Conservation (phyloP, 37 sponge, comb jelly and placozoan species). For the Cliona cf. orientalis region DNA sequence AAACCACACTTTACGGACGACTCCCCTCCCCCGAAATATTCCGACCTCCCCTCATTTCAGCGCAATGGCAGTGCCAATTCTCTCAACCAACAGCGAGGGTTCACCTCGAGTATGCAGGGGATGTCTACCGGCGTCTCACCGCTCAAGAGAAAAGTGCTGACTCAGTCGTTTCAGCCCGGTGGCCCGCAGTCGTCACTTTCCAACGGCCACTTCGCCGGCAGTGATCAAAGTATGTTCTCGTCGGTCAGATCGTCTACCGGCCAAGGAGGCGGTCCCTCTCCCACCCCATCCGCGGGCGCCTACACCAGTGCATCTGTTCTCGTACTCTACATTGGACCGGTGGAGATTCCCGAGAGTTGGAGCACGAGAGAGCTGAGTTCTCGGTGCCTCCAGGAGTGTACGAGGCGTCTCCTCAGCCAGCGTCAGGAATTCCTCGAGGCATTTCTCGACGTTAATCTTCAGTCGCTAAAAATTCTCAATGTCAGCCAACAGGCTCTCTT, state of each 20-base stretch:
- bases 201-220: background rate
- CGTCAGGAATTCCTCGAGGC: constrained; percentile 61
- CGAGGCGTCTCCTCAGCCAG: constrained; percentile 45
- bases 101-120: background rate
- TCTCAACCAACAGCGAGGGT: background rate
- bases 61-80: background rate
- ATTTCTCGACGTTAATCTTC: constrained; percentile 44
- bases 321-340: constrained; percentile 71
- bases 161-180: constrained; percentile 5
- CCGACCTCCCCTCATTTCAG: constrained; percentile 1
- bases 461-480: constrained; percentile 44
- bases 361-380: constrained; percentile 55
- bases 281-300: constrained; percentile 14
- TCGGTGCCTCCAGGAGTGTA: constrained; percentile 70
- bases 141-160: constrained; percentile 21
- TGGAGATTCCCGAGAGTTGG: constrained; percentile 72
- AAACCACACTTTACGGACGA: background rate
- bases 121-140: constrained; percentile 20
- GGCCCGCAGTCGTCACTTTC: background rate
- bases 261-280: too few relatives aligned
- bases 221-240: constrained; percentile 9
- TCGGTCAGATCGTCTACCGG: background rate
- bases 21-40: constrained; percentile 24
- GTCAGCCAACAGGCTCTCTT: constrained; percentile 30
- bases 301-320: constrained; percentile 58